phyloP scores from a whole-genome alignment of 2,113 vertebrate genomes.

The Anhinga anhinga region DNA sequence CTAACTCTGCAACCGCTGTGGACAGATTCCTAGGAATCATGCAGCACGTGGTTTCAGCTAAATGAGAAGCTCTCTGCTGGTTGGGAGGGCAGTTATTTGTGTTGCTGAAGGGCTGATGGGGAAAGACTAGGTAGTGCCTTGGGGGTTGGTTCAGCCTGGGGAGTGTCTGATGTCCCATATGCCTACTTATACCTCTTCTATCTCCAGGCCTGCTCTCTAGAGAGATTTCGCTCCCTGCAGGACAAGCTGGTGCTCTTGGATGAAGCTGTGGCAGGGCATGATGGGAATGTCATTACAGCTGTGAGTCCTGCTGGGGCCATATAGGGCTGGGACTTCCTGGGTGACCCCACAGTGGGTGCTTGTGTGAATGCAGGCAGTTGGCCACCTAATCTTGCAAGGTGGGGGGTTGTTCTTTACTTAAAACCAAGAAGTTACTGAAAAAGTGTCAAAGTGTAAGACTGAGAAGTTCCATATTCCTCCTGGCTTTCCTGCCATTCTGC shows the following conservation, averaged over 20 bases:
- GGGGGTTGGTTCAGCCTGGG: neutral
- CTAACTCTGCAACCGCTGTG: neutral
- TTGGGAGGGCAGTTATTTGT: neutral
- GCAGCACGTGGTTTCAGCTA: neutral
- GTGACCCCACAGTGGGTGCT: neutral
- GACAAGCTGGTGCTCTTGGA: conserved; percentile 92
- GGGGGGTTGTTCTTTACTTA: neutral
- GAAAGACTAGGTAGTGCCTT: neutral
- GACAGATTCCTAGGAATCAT: neutral
- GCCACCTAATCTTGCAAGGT: neutral
- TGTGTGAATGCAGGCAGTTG: neutral
- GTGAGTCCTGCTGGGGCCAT: conserved; percentile 64
- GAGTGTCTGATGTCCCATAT: neutral
- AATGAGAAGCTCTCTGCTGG: neutral
- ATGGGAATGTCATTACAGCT: conserved; percentile 94
- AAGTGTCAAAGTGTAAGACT: neutral
- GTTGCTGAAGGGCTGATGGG: neutral
- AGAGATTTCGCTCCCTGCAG: conserved; percentile 90
- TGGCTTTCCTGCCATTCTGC: neutral
- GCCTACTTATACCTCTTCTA: neutral
- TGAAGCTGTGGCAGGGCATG: conserved; percentile 82
- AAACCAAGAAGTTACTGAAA: neutral
- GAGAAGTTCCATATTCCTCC: neutral
- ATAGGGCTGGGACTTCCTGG: neutral
- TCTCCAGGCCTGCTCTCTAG: conserved; percentile 82